These are phyloP conservation scores for Trinectes maculatus DNA, from an alignment of 2,113 vertebrate genomes.

Conservation along the genomic window DNA sequence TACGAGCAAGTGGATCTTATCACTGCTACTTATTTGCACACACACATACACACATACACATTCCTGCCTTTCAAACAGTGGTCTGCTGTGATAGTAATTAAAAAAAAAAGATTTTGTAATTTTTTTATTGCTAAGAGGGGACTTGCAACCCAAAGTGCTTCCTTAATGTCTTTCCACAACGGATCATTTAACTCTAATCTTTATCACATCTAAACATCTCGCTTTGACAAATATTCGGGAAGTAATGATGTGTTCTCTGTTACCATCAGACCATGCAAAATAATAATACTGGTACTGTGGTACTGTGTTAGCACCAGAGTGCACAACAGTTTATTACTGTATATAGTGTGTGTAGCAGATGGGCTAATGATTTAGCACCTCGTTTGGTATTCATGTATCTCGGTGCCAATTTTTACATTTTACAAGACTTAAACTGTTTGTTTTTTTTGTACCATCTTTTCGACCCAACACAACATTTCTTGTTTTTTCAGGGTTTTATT, in stretches of 20 bases:
- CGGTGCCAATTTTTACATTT: too few relatives aligned
- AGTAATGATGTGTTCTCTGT: background rate
- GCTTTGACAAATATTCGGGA: background rate
- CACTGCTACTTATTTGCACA: constrained; percentile 23
- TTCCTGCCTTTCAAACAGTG: background rate
- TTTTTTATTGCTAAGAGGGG: too few relatives aligned
- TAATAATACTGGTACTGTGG: background rate
- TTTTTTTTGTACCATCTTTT: too few relatives aligned
- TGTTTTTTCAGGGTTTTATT: too few relatives aligned
- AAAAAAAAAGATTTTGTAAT: background rate
- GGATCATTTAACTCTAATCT: background rate
- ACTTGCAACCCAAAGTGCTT: too few relatives aligned
- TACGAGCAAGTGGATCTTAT: constrained; percentile 68
- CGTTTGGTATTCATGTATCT: too few relatives aligned
- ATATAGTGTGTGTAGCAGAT: too few relatives aligned
- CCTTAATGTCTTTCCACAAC: background rate
- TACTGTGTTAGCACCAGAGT: too few relatives aligned
- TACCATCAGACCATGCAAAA: background rate
- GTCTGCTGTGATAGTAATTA: background rate
- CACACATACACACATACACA: constrained; percentile 14
- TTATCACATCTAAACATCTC: background rate
- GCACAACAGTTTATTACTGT: too few relatives aligned
- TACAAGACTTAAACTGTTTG: too few relatives aligned
- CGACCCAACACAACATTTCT: too few relatives aligned
- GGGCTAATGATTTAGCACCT: too few relatives aligned